These are phyloP conservation scores for Penelope pileata DNA, from an alignment of 2,113 vertebrate genomes.

Conservation along the genomic window DNA sequence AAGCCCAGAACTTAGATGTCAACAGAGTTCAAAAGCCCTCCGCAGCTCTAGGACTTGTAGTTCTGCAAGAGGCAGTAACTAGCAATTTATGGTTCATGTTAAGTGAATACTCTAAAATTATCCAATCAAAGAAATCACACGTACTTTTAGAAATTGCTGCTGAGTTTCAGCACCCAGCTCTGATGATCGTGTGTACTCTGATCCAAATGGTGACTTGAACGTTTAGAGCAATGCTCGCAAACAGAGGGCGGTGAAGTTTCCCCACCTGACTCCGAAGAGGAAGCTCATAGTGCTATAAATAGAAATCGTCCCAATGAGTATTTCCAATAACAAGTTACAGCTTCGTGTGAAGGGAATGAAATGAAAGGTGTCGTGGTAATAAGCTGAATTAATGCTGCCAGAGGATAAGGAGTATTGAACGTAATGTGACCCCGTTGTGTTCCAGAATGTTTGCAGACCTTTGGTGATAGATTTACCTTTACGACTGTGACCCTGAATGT, in stretches of 20 bases:
- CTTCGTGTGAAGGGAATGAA: not conserved
- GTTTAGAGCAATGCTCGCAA: not conserved
- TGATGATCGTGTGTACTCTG: not conserved
- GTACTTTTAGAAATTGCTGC: constrained; percentile 27
- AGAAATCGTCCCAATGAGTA: not conserved
- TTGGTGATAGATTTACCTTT: constrained; percentile 20
- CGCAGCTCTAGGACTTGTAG: not conserved
- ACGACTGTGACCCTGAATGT: not conserved
- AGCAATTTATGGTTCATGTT: constrained; percentile 33
- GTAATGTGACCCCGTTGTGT: constrained; percentile 23
- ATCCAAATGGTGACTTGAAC: not conserved
- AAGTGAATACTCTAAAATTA: constrained; percentile 60
- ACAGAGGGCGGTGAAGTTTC: not conserved
- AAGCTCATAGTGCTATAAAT: constrained; percentile 20
- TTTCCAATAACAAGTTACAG: not conserved
- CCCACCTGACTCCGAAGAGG: not conserved
- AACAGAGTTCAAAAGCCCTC: constrained; percentile 23
- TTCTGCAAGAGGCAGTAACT: constrained; percentile 40
- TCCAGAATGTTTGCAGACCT: constrained; percentile 2
- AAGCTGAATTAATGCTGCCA: not conserved
- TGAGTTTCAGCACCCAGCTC: not conserved
- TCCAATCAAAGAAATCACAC: constrained; percentile 42
- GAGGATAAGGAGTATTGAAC: not conserved
- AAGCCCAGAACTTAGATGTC: constrained; percentile 14
- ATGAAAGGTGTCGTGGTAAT: not conserved